Evolutionary conservation across 2,113 vertebrate genomes (phyloP).

Genomic region (Prionailurus bengalensis): DNA sequence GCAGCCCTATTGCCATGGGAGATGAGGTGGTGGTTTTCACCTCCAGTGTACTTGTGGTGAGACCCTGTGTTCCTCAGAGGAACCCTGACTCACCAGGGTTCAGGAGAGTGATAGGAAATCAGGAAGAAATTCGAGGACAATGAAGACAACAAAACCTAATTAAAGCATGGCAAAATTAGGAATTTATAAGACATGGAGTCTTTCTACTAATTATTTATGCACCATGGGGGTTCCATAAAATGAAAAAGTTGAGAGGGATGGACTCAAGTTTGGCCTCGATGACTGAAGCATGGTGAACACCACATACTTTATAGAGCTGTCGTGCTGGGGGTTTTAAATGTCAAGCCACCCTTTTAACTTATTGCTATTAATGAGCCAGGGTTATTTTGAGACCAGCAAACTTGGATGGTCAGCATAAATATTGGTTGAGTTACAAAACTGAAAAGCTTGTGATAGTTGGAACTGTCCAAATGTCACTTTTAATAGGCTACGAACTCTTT

Average conservation of each 20-base stretch:
- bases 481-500: rapidly evolving
- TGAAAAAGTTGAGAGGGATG: not conserved
- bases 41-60: not conserved
- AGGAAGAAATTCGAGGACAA: not conserved
- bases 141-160: not conserved
- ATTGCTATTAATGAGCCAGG: constrained; percentile 54
- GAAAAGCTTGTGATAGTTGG: not conserved
- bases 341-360: constrained; percentile 37
- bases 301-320: not conserved
- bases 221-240: not conserved
- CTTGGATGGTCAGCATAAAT: not conserved
- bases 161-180: not conserved
- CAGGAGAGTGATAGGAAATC: not conserved
- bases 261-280: not conserved
- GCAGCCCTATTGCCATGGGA: not conserved
- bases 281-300: not conserved
- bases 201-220: not conserved
- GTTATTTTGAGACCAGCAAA: constrained; percentile 38
- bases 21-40: not conserved
- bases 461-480: not conserved
- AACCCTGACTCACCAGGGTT: not conserved
- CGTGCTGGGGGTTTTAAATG: constrained; percentile 37
- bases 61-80: not conserved
- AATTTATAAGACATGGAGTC: no score
- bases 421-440: not conserved